Evolutionary conservation across 2,113 vertebrate species (phyloP).

Genomic region (Seriola quinqueradiata): DNA sequence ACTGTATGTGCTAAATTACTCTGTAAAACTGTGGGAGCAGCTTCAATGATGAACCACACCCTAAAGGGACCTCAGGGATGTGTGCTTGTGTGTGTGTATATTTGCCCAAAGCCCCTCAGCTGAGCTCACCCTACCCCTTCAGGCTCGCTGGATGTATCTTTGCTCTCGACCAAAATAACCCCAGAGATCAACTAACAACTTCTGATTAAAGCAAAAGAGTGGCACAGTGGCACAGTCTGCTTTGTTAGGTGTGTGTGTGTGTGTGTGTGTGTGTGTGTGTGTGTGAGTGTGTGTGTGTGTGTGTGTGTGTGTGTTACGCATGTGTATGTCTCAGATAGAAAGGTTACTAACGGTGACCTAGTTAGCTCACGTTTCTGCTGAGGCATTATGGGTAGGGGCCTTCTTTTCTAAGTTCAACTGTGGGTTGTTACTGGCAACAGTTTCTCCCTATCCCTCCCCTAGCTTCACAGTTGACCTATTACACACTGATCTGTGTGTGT

Average conservation of each 20-base stretch:
- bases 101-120: conserved; percentile 58
- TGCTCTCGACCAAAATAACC: conserved; percentile 63
- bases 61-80: conserved; percentile 23
- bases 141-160: conserved; percentile 38
- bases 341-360: conserved; percentile 54
- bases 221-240: conserved; percentile 28
- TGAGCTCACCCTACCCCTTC: conserved; percentile 64
- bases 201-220: conserved; percentile 46
- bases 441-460: conserved; percentile 18
- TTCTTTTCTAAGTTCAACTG: conserved; percentile 46
- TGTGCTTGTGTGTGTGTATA: conserved; percentile 58
- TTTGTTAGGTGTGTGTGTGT: conserved; percentile 28
- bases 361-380: conserved; percentile 65
- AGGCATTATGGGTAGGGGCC: conserved; percentile 54
- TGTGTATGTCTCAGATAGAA: conserved; percentile 8
- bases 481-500: conserved; percentile 42
- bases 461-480: conserved; percentile 35
- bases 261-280: not conserved
- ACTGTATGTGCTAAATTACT: conserved; percentile 43
- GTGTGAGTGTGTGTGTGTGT: conserved; percentile 1
- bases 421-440: conserved; percentile 54
- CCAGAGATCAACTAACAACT: conserved; percentile 34
- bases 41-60: conserved; percentile 46
- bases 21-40: conserved; percentile 34
- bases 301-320: not conserved